Percentiles rank a stretch among this genome's conserved stretches.
Evolutionary conservation across 2,888 invertebrate species (phyloP).

Genomic region (Galerucella calmariensis): DNA sequence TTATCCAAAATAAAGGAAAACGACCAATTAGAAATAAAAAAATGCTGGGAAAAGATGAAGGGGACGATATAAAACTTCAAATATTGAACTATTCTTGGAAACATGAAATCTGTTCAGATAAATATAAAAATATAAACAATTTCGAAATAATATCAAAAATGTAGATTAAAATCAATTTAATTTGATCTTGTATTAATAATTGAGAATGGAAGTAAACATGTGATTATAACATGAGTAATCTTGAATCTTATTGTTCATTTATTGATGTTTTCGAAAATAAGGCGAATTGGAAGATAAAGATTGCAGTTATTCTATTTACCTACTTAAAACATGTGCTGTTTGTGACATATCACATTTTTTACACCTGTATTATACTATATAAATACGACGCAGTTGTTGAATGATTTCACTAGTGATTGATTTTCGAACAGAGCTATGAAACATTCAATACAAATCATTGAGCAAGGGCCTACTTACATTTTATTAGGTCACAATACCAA

Average conservation of each 20-base stretch:
- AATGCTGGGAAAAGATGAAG: too few species aligned
- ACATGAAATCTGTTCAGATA: too few species aligned
- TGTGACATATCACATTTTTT: not conserved
- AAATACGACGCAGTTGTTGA: not conserved
- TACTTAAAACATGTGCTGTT: not conserved
- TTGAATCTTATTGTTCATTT: not conserved
- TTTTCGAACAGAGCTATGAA: not conserved
- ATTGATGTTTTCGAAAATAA: not conserved
- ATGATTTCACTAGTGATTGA: not conserved
- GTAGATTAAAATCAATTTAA: not conserved
- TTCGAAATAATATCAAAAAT: not conserved
- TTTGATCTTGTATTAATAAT: not conserved
- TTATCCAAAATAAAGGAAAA: too few species aligned
- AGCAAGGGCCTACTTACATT: not conserved
- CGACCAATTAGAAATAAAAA: too few species aligned
- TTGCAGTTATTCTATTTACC: not conserved
- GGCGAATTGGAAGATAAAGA: not conserved
- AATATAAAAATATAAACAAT: too few species aligned
- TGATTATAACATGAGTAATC: not conserved
- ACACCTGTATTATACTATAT: constrained; percentile 4
- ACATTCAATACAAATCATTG: not conserved
- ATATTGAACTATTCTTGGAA: too few species aligned
- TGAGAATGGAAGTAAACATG: not conserved
- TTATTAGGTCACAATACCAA: too few species aligned
- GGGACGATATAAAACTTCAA: too few species aligned